These are phyloP conservation scores for Copidosoma floridanum DNA, from an alignment of 1,140 invertebrate species.

Conservation along the genomic window DNA sequence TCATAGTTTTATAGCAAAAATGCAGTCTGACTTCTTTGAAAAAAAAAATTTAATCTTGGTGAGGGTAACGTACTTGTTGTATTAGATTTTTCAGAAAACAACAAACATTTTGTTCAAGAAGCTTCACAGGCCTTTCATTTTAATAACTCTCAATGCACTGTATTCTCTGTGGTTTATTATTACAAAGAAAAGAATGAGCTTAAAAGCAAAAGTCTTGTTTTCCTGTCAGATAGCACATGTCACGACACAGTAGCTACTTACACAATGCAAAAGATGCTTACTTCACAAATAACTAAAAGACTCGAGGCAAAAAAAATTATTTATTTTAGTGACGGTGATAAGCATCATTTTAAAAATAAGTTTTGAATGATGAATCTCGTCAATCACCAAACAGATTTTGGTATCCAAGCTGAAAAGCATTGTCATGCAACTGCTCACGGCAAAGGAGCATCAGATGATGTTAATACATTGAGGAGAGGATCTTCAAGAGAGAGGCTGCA, in stretches of 20 bases:
- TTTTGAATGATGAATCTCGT: constrained; percentile 27
- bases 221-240: not conserved
- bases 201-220: not conserved
- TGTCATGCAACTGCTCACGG: constrained; percentile 40
- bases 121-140: constrained; percentile 31
- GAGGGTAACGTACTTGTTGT: constrained; percentile 22
- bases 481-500: too few relatives aligned
- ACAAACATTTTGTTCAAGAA: constrained; percentile 37
- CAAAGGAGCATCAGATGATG: constrained; percentile 31
- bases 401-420: constrained; percentile 31
- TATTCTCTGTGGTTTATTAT: not conserved
- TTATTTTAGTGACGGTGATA: not conserved
- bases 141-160: not conserved
- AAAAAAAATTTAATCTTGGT: constrained; percentile 22
- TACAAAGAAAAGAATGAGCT: not conserved
- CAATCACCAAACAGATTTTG: constrained; percentile 23
- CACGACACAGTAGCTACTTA: not conserved
- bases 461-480: too few relatives aligned
- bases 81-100: constrained; percentile 37
- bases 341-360: constrained; percentile 31
- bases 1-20: not conserved
- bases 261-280: not conserved
- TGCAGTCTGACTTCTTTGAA: constrained; percentile 20
- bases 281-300: not conserved
- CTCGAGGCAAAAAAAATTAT: not conserved